Conservation (phyloP, 2,797 vertebrate genomes). For the Selene dorsalis region DNA sequence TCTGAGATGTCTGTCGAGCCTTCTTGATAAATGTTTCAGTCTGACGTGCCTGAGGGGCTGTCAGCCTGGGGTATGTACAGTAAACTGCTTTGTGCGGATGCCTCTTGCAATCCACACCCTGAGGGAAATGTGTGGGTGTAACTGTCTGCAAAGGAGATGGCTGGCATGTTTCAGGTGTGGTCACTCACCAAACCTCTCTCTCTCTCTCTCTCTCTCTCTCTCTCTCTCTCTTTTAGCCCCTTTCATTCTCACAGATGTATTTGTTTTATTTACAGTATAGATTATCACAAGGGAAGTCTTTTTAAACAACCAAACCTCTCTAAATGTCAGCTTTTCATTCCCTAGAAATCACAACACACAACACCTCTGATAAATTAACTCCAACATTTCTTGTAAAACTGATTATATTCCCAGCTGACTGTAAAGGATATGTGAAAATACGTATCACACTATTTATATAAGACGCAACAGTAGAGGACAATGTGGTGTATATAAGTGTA, state of each 20-base stretch:
- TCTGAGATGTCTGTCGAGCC: not conserved
- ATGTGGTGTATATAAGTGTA: not conserved
- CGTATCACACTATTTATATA: not conserved
- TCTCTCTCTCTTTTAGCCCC: no score
- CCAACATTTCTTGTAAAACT: not conserved
- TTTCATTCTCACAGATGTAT: not conserved
- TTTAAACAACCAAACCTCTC: not conserved
- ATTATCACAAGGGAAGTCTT: not conserved
- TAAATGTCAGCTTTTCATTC: not conserved
- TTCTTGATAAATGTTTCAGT: not conserved
- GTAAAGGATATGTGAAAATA: not conserved
- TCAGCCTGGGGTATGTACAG: not conserved
- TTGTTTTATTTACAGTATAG: not conserved
- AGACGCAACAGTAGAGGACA: not conserved
- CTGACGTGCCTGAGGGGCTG: no score
- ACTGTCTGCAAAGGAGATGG: not conserved
- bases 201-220: no score
- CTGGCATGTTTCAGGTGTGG: constrained; percentile 28
- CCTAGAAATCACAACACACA: not conserved
- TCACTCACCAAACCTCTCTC: not conserved
- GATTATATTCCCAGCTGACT: not conserved
- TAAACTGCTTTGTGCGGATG: not conserved
- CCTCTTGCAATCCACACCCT: constrained; percentile 20
- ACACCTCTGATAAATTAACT: not conserved
- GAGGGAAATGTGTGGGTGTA: constrained; percentile 5